Base-by-base conservation (phyloP, 2,888 invertebrate species). In the Cancer borealis region DNA sequence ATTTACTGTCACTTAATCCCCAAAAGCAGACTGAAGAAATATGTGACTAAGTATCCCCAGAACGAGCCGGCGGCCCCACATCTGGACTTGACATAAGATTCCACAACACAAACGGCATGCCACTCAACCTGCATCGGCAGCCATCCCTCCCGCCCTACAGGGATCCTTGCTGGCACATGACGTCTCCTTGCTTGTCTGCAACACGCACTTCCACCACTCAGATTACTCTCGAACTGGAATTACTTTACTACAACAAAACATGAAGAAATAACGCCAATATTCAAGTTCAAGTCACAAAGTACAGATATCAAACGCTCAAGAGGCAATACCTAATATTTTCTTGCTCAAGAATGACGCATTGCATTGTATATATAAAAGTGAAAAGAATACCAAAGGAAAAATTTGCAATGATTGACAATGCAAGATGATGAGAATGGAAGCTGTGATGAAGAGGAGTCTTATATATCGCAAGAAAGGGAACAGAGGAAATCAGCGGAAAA, bases 1-100 rank as follows among this genome's bases (percentile, higher is more conserved):
- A 84, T 84, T 84, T 84, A n/a, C 84, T 84, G 84, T 84, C 84
- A 39, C 84, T 30, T 84, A 39, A 39, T 84, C 84, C 39, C 39
- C 84, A 39, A 30, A 84, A 39, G 84, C 30, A 84, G 39, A 39
- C 84, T 30, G 84, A 84, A 39, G 84, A 84, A 84, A 84, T 30
- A 73, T 84, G 84, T 30, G 39, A 39, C 84, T 84, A 84, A 84
- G 84, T 84, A 84, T 84, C 84, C 84, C 84, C 14, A 39, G 84
- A 84, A 84, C 14, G 84, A 21, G 84, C 84, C 84, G 39, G 39
- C 84, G 84, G 84, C 84, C 79, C 39, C 39, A 26, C 90, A 54
- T 90, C 90, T 90, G 90, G 39, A 90, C 45, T 3, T 90, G 90
- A 49, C 90, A 90, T 12, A 90, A 47, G 90, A 90, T 90, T 90